phyloP scores from a whole-genome alignment of 2,888 invertebrate species.

The Eurois occulta region DNA sequence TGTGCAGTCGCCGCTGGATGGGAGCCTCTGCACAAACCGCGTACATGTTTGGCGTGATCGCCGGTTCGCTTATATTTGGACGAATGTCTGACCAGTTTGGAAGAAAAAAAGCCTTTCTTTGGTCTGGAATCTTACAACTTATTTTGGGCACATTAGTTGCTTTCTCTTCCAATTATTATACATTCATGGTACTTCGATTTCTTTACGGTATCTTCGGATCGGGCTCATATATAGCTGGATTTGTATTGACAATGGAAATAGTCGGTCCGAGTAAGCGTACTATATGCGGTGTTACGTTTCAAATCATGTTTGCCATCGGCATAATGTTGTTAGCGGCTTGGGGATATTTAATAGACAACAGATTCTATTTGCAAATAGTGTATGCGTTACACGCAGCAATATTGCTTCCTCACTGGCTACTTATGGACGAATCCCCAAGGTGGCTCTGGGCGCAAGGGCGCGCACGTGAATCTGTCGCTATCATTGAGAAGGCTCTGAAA shows the following conservation, averaged over 20 bases:
- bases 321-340: conserved; percentile 95
- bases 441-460: conserved; percentile 97
- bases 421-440: conserved; percentile 96
- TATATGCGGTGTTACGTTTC: conserved; percentile 94
- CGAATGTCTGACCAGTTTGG: conserved; percentile 95
- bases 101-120: conserved; percentile 94
- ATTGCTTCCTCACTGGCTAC: conserved; percentile 94
- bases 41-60: conserved; percentile 96
- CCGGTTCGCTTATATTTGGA: conserved; percentile 94
- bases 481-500: conserved; percentile 93
- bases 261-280: conserved; percentile 95
- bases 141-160: conserved; percentile 93
- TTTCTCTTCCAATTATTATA: conserved; percentile 93
- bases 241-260: conserved; percentile 94
- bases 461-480: conserved; percentile 93
- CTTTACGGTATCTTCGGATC: conserved; percentile 95
- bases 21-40: conserved; percentile 94
- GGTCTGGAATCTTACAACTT: conserved; percentile 94
- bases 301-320: conserved; percentile 94
- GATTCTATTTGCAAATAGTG: conserved; percentile 93
- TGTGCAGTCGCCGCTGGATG: conserved; percentile 95
- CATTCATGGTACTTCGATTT: conserved; percentile 92
- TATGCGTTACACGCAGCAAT: conserved; percentile 94
- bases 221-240: conserved; percentile 93
- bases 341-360: conserved; percentile 94